Conservation (phyloP, 2,888 invertebrate genomes). For the Apodemia hepburni region DNA sequence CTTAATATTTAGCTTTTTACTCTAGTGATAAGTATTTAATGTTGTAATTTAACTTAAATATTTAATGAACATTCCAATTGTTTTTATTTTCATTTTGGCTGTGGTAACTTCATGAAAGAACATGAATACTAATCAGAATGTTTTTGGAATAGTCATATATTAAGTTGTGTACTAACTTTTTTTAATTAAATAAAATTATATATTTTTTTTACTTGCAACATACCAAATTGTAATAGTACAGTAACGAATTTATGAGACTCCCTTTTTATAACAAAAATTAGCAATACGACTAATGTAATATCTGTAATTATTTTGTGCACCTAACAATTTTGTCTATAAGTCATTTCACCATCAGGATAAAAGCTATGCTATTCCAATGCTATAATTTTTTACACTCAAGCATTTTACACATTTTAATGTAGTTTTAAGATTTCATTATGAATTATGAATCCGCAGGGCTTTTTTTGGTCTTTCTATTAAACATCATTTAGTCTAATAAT, state of each 20-base stretch:
- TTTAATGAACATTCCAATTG: conserved; percentile 69
- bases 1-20: conserved; percentile 72
- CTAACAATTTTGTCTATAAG: background rate
- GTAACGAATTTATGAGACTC: conserved; percentile 18
- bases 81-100: conserved; percentile 53
- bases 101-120: conserved; percentile 38
- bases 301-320: background rate
- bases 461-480: background rate
- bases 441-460: background rate
- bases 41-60: conserved; percentile 38
- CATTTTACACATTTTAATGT: background rate
- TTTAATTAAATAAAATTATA: background rate
- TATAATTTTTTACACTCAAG: background rate
- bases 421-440: background rate
- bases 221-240: conserved; percentile 17
- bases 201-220: conserved; percentile 13
- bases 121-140: conserved; percentile 9
- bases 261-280: background rate
- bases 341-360: background rate
- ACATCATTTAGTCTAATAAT: background rate
- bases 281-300: background rate
- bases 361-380: background rate
- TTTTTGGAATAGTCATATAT: conserved; percentile 7
- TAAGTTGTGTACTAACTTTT: background rate
- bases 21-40: conserved; percentile 53